Percentiles rank a stretch among this genome's conserved stretches.
Conservation (phyloP, 2,888 invertebrate genomes). For the Dysmachus trigonus region DNA sequence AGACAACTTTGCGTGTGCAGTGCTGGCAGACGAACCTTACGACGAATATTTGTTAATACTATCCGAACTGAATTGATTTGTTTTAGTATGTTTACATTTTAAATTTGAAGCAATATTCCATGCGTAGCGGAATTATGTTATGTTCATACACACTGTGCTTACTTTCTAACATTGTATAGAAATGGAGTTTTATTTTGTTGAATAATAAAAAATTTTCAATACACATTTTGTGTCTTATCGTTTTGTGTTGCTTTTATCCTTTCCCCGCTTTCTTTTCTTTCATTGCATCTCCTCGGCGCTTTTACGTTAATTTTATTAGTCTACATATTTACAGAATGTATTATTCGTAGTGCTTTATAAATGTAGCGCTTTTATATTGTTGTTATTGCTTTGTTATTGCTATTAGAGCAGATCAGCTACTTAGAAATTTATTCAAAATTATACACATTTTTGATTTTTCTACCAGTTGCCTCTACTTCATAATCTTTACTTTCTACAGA, state of each 20-base stretch:
- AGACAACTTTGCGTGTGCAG: neutral
- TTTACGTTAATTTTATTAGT: neutral
- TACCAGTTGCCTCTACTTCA: no score
- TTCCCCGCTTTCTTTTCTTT: neutral
- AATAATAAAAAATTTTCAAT: constrained; percentile 30
- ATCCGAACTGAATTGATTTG: neutral
- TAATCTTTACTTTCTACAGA: no score
- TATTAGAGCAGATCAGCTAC: neutral
- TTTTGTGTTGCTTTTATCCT: constrained; percentile 19
- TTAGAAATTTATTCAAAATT: no score
- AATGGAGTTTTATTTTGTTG: constrained; percentile 38
- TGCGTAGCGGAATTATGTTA: neutral
- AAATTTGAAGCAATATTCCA: neutral
- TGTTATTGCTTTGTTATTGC: neutral
- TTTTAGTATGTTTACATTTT: constrained; percentile 22
- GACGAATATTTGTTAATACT: neutral
- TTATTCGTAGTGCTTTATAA: neutral
- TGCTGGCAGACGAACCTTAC: neutral
- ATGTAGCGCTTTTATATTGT: neutral
- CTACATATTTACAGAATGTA: neutral
- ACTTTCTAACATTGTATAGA: constrained; percentile 17
- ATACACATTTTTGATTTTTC: no score
- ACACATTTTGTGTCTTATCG: constrained; percentile 13
- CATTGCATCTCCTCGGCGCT: neutral
- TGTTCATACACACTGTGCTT: constrained; percentile 6